These are phyloP conservation scores for Mimachlamys varia DNA, from an alignment of 2,888 invertebrate genomes.

Conservation along the genomic window DNA sequence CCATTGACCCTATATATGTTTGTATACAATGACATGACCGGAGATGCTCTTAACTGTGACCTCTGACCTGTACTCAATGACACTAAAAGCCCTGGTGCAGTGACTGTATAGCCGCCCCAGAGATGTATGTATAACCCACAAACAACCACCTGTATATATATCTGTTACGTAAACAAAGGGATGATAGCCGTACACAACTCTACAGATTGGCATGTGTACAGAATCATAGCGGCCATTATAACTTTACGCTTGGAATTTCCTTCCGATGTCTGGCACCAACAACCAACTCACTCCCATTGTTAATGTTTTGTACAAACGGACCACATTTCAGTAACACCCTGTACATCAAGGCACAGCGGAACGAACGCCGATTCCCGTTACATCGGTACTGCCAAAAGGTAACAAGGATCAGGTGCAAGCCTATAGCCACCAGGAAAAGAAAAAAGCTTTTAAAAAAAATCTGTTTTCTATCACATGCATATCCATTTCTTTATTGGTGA, in stretches of 20 bases:
- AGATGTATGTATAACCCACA: background rate
- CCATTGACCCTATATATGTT: background rate
- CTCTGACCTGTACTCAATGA: background rate
- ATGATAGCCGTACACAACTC: background rate
- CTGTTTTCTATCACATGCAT: background rate
- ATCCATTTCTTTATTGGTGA: background rate
- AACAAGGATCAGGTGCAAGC: background rate
- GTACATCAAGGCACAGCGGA: background rate
- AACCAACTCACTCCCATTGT: background rate
- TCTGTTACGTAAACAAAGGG: background rate
- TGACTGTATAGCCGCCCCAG: background rate
- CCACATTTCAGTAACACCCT: constrained; percentile 11
- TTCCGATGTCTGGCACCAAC: background rate
- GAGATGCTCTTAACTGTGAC: background rate
- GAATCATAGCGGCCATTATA: background rate
- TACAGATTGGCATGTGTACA: constrained; percentile 15
- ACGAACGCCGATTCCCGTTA: background rate
- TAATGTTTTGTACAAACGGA: constrained; percentile 11
- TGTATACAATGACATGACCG: background rate
- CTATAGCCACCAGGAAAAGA: background rate
- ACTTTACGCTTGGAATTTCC: background rate
- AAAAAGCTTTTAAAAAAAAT: background rate
- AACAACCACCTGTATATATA: background rate
- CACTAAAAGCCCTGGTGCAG: background rate
- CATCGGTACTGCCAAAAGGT: background rate